Evolutionary conservation across 2,113 vertebrate genomes (phyloP), one percentile per base, ranked within the genome.

Genomic region (Silurus glanis): DNA sequence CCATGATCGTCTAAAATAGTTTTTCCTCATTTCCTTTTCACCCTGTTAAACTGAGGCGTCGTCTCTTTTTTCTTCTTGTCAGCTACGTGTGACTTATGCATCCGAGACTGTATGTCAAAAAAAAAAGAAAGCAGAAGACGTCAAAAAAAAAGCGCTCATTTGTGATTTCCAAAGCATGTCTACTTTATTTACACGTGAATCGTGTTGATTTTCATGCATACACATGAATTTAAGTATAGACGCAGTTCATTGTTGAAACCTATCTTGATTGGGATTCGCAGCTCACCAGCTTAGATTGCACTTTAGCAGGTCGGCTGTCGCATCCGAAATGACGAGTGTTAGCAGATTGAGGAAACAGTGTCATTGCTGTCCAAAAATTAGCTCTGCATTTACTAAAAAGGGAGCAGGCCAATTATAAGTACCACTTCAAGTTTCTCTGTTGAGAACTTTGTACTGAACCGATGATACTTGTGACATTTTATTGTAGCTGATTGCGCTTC

Each of bases 261-360:
- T 67, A n/a, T 62, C 58, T 72, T 66, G 71, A 49, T 21, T 21
- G 62, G 53, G 13, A 56, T 69, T 69, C 82, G 37, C 82, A 83
- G 49, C 64, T 69, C 62, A 37, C 25, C 0, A 56, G 56, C n/a
- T 59, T 47, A 7, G 62, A 10, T 47, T 25, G 69, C 51, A 84
- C 55, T 74, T 80, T 55, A 79, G 76, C 55, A 79, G 78, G 5
- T 61, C 7, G 58, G 17, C 8, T 45, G 56, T 61, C 28, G 58
- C 78, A 45, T 80, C 56, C 9, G 17, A 80, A 61, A 53, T 45
- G 37, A 47, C 19, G 37, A 61, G 28, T 12, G 21, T 23, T 80
- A 47, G 61, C 78, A 80, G 78, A 61, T 80, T 61, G 56, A 61
- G 28, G 58, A 80, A 80, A 80, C 78, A 80, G 78, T 80, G 78